Base-by-base conservation (phyloP, 2,888 invertebrate genomes). In the Mayetiola destructor region DNA sequence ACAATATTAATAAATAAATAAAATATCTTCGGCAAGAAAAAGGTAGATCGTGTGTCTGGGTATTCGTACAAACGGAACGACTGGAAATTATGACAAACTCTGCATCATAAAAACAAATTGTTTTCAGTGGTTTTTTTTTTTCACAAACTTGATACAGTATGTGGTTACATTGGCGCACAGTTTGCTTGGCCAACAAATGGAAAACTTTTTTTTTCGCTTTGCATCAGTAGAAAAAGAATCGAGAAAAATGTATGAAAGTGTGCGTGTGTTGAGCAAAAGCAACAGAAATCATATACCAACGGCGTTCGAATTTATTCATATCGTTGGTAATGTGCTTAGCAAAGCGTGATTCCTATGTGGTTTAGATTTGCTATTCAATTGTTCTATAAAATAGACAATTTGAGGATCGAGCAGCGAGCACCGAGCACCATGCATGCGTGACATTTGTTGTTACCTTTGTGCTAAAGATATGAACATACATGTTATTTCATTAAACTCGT, bases 291-390 rank as follows among this genome's bases (percentile, higher is more conserved):
- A n/a, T 48, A n/a, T 6, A 14, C 27, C 27, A 27, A 16, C n/a
- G 48, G 27, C 27, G 16, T 40, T 10, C 40, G 12, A 21, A 4
- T n/a, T n/a, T n/a, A n/a, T n/a, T n/a, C n/a, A n/a, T n/a, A n/a
- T n/a, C n/a, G 48, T 27, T 48, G 48, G 48, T n/a, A 48, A 23
- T 48, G 48, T 48, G 48, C 48, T 48, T 48, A 48, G 23, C 48
- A 48, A 48, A 48, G 27, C 48, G 48, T 48, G 48, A 48, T 48
- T 48, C 48, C 48, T 48, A 27, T 48, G n/a, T n/a, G n/a, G n/a
- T n/a, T n/a, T n/a, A n/a, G n/a, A n/a, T n/a, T n/a, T n/a, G 27
- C 48, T 48, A 12, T 14, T 37, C 9, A 4, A 12, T 10, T 37
- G 6, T 23, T 27, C 4, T 48, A 39, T 18, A n/a, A 16, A 23